phyloP scores from a whole-genome alignment of 1,140 invertebrate species.

The Drosophila grimshawi region DNA sequence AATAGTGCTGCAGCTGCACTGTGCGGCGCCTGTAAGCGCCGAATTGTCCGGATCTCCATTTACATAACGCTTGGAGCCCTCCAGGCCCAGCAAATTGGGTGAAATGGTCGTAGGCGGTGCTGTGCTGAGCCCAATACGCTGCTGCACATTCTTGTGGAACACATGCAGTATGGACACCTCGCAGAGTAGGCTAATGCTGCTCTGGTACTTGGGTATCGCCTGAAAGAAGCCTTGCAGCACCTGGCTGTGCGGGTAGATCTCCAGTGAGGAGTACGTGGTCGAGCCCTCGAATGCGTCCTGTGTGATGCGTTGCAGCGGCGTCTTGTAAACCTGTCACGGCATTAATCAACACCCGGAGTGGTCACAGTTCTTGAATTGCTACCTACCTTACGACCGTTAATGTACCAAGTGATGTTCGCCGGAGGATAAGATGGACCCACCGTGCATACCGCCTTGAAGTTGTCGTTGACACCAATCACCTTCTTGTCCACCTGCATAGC shows the following conservation, averaged over 20 bases:
- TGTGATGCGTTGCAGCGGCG: constrained; percentile 78
- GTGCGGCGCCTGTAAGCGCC: constrained; percentile 75
- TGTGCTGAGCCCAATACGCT: constrained; percentile 69
- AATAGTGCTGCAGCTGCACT: constrained; percentile 64
- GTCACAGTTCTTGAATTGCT: neutral
- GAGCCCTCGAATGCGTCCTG: constrained; percentile 80
- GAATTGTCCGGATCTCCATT: constrained; percentile 84
- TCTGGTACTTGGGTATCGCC: constrained; percentile 76
- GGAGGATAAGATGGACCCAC: constrained; percentile 87
- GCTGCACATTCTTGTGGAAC: constrained; percentile 81
- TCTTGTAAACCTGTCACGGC: constrained; percentile 69
- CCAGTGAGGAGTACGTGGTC: constrained; percentile 74
- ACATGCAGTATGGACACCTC: constrained; percentile 82
- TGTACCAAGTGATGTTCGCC: constrained; percentile 89
- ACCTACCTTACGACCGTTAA: constrained; percentile 88
- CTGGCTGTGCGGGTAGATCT: constrained; percentile 79
- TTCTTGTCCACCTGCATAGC: constrained; percentile 83
- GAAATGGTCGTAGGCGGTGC: constrained; percentile 79
- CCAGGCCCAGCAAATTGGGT: constrained; percentile 81
- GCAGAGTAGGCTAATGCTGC: constrained; percentile 74
- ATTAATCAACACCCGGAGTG: constrained; percentile 13
- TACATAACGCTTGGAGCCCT: constrained; percentile 77
- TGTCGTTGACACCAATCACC: constrained; percentile 75
- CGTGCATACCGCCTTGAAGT: constrained; percentile 85
- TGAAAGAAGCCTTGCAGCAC: constrained; percentile 82